A percentile compares a stretch with the other conserved stretches of the same genome.
phyloP scores from a whole-genome alignment of 2,797 vertebrate species.

The Chromobotia macracanthus region DNA sequence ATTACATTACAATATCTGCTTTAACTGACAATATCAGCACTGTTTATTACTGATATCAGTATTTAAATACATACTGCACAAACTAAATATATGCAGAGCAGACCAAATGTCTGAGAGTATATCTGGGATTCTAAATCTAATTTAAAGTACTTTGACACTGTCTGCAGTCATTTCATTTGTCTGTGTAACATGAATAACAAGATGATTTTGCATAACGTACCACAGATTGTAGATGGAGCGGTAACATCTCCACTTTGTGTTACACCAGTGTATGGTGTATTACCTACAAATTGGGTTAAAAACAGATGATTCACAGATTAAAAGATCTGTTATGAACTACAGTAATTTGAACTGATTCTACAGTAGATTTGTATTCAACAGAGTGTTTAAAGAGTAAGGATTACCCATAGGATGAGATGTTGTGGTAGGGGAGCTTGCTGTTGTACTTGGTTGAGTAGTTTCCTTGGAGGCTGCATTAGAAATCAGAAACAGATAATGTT shows the following conservation, averaged over 20 bases:
- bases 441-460: neutral
- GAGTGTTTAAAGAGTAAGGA: neutral
- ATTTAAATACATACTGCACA: no score
- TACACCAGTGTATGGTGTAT: neutral
- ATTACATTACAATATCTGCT: no score
- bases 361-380: no score
- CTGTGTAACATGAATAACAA: neutral
- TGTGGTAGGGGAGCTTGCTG: neutral
- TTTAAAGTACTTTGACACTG: no score
- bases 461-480: neutral
- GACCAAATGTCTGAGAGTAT: no score
- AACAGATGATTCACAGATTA: neutral
- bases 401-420: neutral
- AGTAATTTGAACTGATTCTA: neutral
- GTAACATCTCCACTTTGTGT: neutral
- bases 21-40: no score
- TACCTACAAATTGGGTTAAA: neutral
- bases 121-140: no score
- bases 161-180: neutral
- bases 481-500: neutral
- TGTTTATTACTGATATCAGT: no score
- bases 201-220: conserved; percentile 12
- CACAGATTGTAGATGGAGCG: neutral
- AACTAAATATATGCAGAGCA: no score
- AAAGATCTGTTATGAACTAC: neutral